Conservation (phyloP, 2,888 invertebrate species). For the Dicyrtomina minuta region DNA sequence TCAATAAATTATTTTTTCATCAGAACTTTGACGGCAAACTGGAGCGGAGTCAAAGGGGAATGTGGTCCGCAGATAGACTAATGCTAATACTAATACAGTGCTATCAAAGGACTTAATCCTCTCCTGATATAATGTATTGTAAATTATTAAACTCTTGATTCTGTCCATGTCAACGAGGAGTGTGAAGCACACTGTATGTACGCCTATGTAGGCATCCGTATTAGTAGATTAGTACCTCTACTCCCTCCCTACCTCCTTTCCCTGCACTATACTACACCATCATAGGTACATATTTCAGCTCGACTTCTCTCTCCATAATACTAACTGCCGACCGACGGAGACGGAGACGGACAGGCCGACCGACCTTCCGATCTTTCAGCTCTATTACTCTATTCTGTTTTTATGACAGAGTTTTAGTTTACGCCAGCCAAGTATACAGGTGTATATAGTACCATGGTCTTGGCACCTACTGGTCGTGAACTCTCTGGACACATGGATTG, state of each 20-base stretch:
- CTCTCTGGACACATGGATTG: no score
- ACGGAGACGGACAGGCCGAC: no score
- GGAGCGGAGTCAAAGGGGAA: conserved; percentile 17
- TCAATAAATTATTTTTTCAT: conserved; percentile 22
- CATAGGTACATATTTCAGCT: background rate
- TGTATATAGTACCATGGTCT: no score
- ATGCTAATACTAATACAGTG: background rate
- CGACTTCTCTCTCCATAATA: background rate
- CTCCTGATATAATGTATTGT: conserved; percentile 11
- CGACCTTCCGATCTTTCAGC: no score
- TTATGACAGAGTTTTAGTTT: no score
- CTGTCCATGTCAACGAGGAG: background rate
- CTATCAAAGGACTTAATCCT: conserved; percentile 18
- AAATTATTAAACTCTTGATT: conserved; percentile 1
- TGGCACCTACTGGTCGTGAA: no score
- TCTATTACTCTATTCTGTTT: no score
- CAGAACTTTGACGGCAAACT: conserved; percentile 5
- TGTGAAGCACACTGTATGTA: no score
- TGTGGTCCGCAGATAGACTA: background rate
- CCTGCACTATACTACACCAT: no score
- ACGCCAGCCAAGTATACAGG: no score
- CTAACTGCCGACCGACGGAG: background rate
- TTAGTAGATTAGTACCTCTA: no score
- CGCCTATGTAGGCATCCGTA: no score
- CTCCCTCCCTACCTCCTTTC: background rate